Evolutionary conservation across 1,140 invertebrate genomes (phyloP).

Genomic region (Chironomus striatipennis): DNA sequence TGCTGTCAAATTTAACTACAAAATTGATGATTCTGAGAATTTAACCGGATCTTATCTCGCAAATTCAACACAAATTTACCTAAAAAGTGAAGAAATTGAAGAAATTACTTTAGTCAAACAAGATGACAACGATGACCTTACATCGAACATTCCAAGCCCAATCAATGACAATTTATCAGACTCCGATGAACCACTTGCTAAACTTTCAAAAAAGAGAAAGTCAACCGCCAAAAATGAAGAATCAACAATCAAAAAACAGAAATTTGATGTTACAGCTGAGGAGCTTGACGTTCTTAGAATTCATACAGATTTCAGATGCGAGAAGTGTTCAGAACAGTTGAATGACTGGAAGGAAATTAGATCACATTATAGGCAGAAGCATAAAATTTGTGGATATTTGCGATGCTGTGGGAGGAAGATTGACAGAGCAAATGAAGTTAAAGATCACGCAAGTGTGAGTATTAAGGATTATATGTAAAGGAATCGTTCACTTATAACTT

Average conservation of each 20-base stretch:
- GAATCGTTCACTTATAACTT: background rate
- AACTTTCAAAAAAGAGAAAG: background rate
- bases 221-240: background rate
- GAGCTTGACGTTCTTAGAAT: background rate
- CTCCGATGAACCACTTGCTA: background rate
- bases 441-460: conserved; percentile 35
- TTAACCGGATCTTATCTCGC: background rate
- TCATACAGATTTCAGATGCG: background rate
- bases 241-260: background rate
- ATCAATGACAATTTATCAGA: background rate
- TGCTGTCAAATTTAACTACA: background rate
- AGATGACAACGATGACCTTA: background rate
- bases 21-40: background rate
- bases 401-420: conserved; percentile 37
- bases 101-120: background rate
- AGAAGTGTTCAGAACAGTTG: background rate
- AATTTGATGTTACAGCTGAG: background rate
- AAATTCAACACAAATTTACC: background rate
- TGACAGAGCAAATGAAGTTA: conserved; percentile 34
- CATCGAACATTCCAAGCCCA: background rate
- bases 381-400: conserved; percentile 34
- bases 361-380: conserved; percentile 33
- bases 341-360: conserved; percentile 27
- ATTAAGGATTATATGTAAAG: conserved; percentile 37
- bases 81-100: background rate